Evolutionary conservation across 2,797 vertebrate genomes (phyloP).

Genomic region (Eutrigla gurnardus): DNA sequence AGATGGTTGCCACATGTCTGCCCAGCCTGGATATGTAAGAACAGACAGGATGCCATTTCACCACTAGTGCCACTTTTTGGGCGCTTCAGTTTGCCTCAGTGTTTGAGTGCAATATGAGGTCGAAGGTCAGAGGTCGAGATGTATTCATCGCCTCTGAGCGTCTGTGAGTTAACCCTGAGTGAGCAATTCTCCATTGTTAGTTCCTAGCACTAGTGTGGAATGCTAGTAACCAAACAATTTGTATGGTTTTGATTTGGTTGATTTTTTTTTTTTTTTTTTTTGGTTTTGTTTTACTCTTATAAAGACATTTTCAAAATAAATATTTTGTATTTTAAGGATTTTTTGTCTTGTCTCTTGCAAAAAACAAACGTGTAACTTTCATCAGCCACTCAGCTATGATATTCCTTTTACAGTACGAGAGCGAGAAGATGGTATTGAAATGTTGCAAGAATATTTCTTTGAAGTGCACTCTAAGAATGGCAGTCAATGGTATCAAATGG

Average conservation of each 20-base stretch:
- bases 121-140: constrained; percentile 56
- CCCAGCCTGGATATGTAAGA: constrained; percentile 56
- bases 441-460: constrained; percentile 22
- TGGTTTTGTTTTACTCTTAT: constrained; percentile 72
- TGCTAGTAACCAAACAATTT: constrained; percentile 84
- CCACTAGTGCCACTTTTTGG: constrained; percentile 75
- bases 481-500: neutral
- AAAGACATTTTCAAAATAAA: constrained; percentile 85
- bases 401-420: constrained; percentile 14
- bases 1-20: constrained; percentile 67
- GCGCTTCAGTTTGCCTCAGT: constrained; percentile 73
- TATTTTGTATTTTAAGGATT: constrained; percentile 86
- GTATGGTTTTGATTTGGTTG: constrained; percentile 79
- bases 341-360: constrained; percentile 74
- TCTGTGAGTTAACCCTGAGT: constrained; percentile 65
- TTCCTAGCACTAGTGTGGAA: constrained; percentile 80
- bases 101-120: constrained; percentile 67
- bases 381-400: neutral
- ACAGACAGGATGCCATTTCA: constrained; percentile 72
- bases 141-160: constrained; percentile 56
- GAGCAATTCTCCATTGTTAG: constrained; percentile 75
- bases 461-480: constrained; percentile 11
- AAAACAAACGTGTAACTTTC: constrained; percentile 30
- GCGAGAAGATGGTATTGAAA: constrained; percentile 4
- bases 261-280: constrained; percentile 49